These are phyloP conservation scores for Dicerorhinus sumatrensis DNA, from an alignment of 2,113 vertebrate species.

Conservation along the genomic window DNA sequence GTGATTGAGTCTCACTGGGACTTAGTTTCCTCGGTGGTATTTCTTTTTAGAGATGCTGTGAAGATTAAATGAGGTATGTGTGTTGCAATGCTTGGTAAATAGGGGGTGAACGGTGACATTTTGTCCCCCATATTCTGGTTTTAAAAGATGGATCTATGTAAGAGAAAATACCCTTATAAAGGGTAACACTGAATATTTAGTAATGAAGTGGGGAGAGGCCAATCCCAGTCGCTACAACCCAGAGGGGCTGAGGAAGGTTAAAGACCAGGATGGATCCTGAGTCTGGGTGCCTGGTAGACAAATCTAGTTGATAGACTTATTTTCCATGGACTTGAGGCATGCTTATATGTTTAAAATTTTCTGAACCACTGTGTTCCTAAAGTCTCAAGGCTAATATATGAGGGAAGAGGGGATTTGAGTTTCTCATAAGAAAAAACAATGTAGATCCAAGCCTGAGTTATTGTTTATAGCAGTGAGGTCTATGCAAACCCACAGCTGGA, in stretches of 20 bases:
- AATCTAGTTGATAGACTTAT: background rate
- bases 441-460: background rate
- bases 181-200: background rate
- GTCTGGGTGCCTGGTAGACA: background rate
- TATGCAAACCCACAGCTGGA: background rate
- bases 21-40: background rate
- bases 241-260: background rate
- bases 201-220: background rate
- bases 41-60: background rate
- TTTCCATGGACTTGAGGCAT: background rate
- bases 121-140: background rate
- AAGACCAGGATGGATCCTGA: background rate
- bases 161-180: background rate
- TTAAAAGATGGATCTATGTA: background rate
- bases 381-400: background rate
- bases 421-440: background rate
- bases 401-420: background rate
- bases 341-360: conserved; percentile 2
- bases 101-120: background rate
- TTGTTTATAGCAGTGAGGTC: background rate
- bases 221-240: background rate
- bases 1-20: background rate
- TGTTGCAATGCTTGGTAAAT: background rate
- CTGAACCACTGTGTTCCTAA: background rate
- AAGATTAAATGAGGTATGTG: background rate